These are phyloP conservation scores for Ginglymostoma cirratum DNA, from an alignment of 2,113 vertebrate genomes.

Conservation along the genomic window DNA sequence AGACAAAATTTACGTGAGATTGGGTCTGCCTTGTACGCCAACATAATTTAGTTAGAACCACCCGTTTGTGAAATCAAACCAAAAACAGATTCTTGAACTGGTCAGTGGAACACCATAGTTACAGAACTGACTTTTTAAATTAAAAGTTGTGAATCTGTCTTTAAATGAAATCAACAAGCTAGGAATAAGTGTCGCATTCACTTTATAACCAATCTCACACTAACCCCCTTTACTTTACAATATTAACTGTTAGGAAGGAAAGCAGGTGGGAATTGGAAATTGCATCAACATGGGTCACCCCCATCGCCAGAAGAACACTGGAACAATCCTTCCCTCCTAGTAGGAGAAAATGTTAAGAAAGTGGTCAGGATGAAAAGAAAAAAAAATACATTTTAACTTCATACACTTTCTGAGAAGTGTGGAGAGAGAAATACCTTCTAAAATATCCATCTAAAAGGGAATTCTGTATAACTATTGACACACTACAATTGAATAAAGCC, in stretches of 20 bases:
- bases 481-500: not conserved
- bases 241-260: not conserved
- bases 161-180: not conserved
- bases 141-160: not conserved
- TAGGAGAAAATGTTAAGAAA: not conserved
- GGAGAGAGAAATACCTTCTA: not conserved
- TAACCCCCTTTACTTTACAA: not conserved
- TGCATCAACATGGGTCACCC: not conserved
- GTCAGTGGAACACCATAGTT: not conserved
- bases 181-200: not conserved
- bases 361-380: not conserved
- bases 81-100: not conserved
- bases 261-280: not conserved
- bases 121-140: not conserved
- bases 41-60: not conserved
- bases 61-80: not conserved
- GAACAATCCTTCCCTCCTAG: not conserved
- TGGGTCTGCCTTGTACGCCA: not conserved
- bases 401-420: not conserved
- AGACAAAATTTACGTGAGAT: not conserved
- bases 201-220: not conserved
- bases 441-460: not conserved
- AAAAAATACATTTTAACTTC: not conserved
- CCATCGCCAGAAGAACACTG: not conserved
- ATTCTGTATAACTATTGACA: not conserved